Evolutionary conservation across 2,888 invertebrate species (phyloP).

Genomic region (Antheraea assamensis): DNA sequence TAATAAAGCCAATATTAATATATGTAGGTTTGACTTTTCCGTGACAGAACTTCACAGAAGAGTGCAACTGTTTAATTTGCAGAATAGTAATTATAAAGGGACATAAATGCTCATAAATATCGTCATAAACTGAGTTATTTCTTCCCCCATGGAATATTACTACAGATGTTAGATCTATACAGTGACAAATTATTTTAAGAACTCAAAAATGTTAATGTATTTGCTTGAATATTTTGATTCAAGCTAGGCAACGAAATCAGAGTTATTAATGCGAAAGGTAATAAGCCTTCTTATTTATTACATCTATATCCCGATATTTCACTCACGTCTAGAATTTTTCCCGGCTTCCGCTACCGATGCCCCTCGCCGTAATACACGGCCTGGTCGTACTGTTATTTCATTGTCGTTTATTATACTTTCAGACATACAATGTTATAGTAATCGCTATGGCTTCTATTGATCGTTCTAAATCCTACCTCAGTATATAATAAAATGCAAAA

Average conservation of each 20-base stretch:
- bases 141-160: too few relatives aligned
- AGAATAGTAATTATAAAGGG: background rate
- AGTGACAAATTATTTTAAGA: background rate
- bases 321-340: too few relatives aligned
- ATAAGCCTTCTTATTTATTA: conserved; percentile 15
- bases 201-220: background rate
- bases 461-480: too few relatives aligned
- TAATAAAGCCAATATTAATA: background rate
- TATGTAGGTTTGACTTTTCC: background rate
- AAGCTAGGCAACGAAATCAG: background rate
- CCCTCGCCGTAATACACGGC: too few relatives aligned
- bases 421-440: conserved; percentile 4
- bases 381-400: too few relatives aligned
- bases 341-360: too few relatives aligned
- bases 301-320: too few relatives aligned
- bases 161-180: background rate
- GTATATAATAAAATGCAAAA: too few relatives aligned
- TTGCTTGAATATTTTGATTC: background rate
- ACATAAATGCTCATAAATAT: too few relatives aligned
- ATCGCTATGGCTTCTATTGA: background rate
- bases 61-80: background rate
- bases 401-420: too few relatives aligned
- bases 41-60: background rate
- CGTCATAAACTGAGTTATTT: too few relatives aligned
- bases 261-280: background rate